These are phyloP conservation scores for Spea multiplicata DNA, from an alignment of 2,113 vertebrate species.

Conservation along the genomic window DNA sequence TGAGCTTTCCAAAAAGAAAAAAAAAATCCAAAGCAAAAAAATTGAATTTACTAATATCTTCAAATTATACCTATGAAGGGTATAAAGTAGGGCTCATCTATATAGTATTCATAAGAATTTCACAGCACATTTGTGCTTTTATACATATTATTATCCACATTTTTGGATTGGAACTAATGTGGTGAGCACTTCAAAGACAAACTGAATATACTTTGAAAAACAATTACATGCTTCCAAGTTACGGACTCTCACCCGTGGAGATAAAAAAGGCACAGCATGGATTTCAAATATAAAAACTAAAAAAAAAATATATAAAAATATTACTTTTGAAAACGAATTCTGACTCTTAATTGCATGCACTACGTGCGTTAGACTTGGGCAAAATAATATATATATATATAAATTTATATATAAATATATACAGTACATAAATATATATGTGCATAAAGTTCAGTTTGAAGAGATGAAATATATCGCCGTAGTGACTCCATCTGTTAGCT, in stretches of 20 bases:
- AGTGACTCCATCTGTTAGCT: constrained; percentile 20
- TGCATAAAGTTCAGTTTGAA: neutral
- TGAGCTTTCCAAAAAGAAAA: neutral
- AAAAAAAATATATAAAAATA: too few relatives aligned
- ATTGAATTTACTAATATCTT: neutral
- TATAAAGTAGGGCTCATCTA: neutral
- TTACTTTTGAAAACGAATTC: neutral
- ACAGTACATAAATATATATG: too few relatives aligned
- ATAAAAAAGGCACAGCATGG: constrained; percentile 16
- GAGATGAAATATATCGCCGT: neutral
- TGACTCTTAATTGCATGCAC: neutral
- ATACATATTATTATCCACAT: constrained; percentile 35
- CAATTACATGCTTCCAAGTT: constrained; percentile 34
- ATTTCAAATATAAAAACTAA: neutral
- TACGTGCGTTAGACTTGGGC: neutral
- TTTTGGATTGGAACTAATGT: constrained; percentile 29
- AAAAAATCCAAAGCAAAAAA: neutral
- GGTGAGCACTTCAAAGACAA: constrained; percentile 35
- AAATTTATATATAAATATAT: too few relatives aligned
- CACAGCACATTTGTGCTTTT: constrained; percentile 16
- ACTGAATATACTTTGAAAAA: constrained; percentile 36
- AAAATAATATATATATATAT: neutral
- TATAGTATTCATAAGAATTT: constrained; percentile 19
- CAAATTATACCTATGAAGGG: neutral
- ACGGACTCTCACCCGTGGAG: constrained; percentile 33